These are phyloP conservation scores for Onychostruthus taczanowskii DNA, from an alignment of 2,113 vertebrate species.

Conservation along the genomic window DNA sequence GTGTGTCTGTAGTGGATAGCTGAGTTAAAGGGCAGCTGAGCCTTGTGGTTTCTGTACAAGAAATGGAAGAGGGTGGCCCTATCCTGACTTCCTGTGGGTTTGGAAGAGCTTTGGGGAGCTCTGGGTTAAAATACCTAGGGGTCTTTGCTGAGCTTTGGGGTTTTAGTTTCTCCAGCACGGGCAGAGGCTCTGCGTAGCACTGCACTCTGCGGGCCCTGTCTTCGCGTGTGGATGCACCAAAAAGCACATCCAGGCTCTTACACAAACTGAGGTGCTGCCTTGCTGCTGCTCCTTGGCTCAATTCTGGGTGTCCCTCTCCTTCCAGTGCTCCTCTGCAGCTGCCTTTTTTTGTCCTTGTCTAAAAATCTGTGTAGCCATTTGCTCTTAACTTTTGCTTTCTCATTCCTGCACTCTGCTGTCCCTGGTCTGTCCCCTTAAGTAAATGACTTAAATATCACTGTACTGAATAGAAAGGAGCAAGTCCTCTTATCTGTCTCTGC, in stretches of 20 bases:
- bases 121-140: not conserved
- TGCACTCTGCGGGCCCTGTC: rapidly evolving
- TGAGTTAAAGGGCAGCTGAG: not conserved
- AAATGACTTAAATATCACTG: not conserved
- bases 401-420: not conserved
- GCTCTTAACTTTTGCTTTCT: not conserved
- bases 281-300: not conserved
- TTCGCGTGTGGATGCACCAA: not conserved
- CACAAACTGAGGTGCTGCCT: not conserved
- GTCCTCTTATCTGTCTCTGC: not conserved
- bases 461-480: not conserved
- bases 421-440: not conserved
- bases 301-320: rapidly evolving
- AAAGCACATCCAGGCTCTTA: not conserved
- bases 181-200: rapidly evolving
- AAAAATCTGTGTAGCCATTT: rapidly evolving
- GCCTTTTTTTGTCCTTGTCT: not conserved
- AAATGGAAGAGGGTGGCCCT: rapidly evolving
- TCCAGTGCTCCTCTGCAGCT: not conserved
- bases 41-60: rapidly evolving
- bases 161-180: not conserved
- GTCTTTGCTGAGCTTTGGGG: not conserved
- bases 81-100: not conserved
- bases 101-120: not conserved
- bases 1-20: rapidly evolving